Evolutionary conservation across 1,140 invertebrate genomes (phyloP).

Genomic region (Drosophila subobscura): DNA sequence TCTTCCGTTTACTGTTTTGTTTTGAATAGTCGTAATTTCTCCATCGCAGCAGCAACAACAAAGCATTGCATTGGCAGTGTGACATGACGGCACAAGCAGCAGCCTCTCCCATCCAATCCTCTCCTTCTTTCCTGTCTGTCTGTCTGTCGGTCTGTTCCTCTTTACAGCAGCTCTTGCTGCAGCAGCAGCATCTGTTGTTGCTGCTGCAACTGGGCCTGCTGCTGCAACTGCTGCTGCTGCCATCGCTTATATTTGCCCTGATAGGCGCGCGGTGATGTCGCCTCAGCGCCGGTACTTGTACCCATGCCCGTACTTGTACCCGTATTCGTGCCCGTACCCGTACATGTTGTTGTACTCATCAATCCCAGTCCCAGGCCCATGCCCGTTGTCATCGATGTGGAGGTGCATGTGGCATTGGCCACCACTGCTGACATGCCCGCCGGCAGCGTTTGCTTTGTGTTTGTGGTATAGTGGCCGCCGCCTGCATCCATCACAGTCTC

Average conservation of each 20-base stretch:
- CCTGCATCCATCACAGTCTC: constrained; percentile 63
- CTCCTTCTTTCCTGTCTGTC: constrained; percentile 6
- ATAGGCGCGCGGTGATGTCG: constrained; percentile 55
- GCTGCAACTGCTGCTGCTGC: constrained; percentile 73
- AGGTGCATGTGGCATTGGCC: constrained; percentile 6
- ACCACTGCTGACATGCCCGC: constrained; percentile 7
- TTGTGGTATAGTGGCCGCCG: constrained; percentile 21
- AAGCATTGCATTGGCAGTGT: constrained; percentile 9
- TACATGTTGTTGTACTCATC: too few species aligned
- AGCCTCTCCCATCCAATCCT: constrained; percentile 25
- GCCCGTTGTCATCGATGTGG: constrained; percentile 5
- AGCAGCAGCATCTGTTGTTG: constrained; percentile 69
- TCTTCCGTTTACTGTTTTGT: constrained; percentile 15
- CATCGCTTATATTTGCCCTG: constrained; percentile 74
- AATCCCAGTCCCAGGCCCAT: too few species aligned
- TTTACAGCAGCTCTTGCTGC: constrained; percentile 71
- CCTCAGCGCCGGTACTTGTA: neutral
- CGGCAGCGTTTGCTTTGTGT: constrained; percentile 28
- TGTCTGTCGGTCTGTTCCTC: neutral
- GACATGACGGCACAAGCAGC: constrained; percentile 37
- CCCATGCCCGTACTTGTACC: too few species aligned
- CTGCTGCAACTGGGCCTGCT: constrained; percentile 67
- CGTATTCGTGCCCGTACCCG: too few species aligned
- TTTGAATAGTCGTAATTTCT: neutral
- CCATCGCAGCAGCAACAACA: constrained; percentile 20